Evolutionary conservation across 2,113 vertebrate genomes (phyloP).

Genomic region (Circaetus cinerascens): DNA sequence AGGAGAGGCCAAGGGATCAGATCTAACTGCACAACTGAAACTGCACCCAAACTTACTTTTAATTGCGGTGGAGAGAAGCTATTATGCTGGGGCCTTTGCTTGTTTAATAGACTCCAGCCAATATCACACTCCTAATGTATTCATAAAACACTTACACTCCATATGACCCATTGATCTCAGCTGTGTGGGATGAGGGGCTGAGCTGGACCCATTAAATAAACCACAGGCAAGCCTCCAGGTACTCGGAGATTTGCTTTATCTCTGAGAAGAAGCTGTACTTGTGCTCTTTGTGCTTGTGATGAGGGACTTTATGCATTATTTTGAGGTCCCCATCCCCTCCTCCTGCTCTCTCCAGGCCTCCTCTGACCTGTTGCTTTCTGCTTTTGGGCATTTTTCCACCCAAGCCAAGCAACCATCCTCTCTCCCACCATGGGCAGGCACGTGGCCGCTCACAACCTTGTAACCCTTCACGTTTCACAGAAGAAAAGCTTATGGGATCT

Average conservation of each 20-base stretch:
- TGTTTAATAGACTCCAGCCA: not conserved
- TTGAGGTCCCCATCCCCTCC: not conserved
- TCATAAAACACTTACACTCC: not conserved
- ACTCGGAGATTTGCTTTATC: not conserved
- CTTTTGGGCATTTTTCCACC: not conserved
- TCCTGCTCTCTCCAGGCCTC: not conserved
- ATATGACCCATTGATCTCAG: not conserved
- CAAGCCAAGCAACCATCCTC: not conserved
- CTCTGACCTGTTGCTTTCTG: not conserved
- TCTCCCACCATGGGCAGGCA: rapidly evolving
- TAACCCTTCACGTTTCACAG: rapidly evolving
- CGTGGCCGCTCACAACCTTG: rapidly evolving
- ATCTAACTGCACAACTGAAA: not conserved
- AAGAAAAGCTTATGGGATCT: not conserved
- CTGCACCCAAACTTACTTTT: rapidly evolving
- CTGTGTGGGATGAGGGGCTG: not conserved
- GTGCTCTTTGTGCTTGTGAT: not conserved
- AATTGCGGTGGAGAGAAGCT: not conserved
- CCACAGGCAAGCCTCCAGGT: not conserved
- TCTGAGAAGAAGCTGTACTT: not conserved
- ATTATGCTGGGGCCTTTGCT: not conserved
- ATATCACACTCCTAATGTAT: not conserved
- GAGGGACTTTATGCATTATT: not conserved
- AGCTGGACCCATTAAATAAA: not conserved
- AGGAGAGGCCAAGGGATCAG: not conserved